These are phyloP conservation scores for Chiloscyllium plagiosum DNA, from an alignment of 2,113 vertebrate species.

Conservation along the genomic window DNA sequence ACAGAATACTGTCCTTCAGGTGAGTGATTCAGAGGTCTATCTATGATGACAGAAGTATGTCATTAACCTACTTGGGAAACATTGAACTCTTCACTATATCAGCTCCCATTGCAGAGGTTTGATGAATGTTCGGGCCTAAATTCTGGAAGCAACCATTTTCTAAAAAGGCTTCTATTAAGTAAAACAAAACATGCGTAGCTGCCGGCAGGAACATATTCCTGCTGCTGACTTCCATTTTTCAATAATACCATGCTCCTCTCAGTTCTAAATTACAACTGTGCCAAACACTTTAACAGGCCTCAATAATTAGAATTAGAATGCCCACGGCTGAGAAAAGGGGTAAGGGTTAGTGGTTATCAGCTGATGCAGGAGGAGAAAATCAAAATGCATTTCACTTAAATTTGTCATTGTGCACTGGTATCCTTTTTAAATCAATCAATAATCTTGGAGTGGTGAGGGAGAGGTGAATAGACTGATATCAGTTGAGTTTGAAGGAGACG, in stretches of 20 bases:
- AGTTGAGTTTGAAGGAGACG: neutral
- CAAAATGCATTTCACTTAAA: constrained; percentile 2
- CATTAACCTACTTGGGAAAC: neutral
- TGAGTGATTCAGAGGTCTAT: constrained; percentile 22
- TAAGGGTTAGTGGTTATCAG: neutral
- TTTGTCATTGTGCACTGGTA: neutral
- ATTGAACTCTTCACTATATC: neutral
- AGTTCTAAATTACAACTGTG: neutral
- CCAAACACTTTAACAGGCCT: neutral
- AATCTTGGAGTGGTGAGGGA: neutral
- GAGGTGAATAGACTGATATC: neutral
- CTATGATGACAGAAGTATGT: neutral
- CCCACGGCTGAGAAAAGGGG: neutral
- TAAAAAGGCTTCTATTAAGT: neutral
- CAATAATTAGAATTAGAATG: neutral
- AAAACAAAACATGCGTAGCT: neutral
- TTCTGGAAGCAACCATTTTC: neutral
- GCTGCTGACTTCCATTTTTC: neutral
- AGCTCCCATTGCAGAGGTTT: neutral
- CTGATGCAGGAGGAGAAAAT: neutral
- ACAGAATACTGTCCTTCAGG: constrained; percentile 5
- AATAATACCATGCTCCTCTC: neutral
- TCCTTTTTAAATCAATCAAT: neutral
- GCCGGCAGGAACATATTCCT: neutral
- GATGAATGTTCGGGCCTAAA: neutral